phyloP scores from a whole-genome alignment of 2,113 vertebrate species.

The Callionymus lyra region DNA sequence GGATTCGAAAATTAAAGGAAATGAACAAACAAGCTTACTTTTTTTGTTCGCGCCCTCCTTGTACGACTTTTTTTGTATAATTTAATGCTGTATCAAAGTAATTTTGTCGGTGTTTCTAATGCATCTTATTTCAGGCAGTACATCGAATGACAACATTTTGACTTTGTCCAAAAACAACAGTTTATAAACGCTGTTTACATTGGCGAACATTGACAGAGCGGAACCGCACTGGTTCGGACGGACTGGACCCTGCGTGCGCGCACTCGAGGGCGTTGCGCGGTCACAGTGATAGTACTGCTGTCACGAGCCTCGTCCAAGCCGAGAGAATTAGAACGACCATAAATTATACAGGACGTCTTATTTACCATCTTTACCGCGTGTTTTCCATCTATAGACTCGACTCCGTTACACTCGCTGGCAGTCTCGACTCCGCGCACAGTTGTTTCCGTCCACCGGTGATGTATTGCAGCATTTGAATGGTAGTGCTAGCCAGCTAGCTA shows the following conservation, averaged over 20 bases:
- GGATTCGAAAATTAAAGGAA: too few species aligned
- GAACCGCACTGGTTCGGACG: too few species aligned
- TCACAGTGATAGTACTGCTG: conserved; percentile 49
- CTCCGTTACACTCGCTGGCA: conserved; percentile 2
- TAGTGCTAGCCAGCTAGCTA: conserved; percentile 58
- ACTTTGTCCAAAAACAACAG: too few species aligned
- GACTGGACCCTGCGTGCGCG: conserved; percentile 29
- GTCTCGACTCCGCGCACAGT: neutral
- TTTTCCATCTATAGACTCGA: neutral
- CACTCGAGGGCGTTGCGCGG: conserved; percentile 28
- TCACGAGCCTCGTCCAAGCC: conserved; percentile 62
- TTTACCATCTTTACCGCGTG: conserved; percentile 1
- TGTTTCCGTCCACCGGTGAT: conserved; percentile 38
- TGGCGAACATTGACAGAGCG: too few species aligned
- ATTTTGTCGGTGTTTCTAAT: too few species aligned
- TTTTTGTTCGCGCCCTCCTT: too few species aligned
- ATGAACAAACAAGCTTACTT: too few species aligned
- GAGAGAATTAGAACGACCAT: conserved; percentile 35
- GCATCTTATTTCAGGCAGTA: too few species aligned
- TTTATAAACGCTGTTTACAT: too few species aligned
- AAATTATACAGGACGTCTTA: conserved; percentile 15
- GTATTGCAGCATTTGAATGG: conserved; percentile 45
- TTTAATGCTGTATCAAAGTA: too few species aligned
- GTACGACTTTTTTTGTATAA: too few species aligned
- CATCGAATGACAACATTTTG: too few species aligned